A percentile compares a stretch with the other conserved stretches of the same genome.
Conservation (phyloP, 1,140 invertebrate species). For the Brachionus sp. region DNA sequence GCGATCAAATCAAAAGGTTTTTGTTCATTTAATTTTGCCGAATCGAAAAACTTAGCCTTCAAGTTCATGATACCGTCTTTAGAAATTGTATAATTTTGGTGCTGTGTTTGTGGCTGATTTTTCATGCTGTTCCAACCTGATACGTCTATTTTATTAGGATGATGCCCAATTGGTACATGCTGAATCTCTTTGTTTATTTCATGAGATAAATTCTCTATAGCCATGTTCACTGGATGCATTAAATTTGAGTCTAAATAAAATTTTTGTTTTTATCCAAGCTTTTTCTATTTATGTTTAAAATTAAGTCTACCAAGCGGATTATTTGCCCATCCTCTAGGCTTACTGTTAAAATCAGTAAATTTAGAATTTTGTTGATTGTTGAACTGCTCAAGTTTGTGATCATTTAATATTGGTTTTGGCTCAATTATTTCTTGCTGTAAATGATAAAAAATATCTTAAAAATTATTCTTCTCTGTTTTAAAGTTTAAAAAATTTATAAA, state of each 20-base stretch:
- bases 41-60: conserved; percentile 31
- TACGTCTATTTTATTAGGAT: conserved; percentile 33
- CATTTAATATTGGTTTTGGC: not conserved
- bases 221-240: not conserved
- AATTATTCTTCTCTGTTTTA: too few relatives aligned
- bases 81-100: conserved; percentile 9
- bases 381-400: not conserved
- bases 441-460: too few relatives aligned
- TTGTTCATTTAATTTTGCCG: not conserved
- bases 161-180: not conserved
- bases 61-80: conserved; percentile 34
- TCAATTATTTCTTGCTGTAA: not conserved
- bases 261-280: too few relatives aligned
- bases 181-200: not conserved
- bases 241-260: not conserved
- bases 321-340: conserved; percentile 21
- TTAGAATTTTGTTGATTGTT: not conserved
- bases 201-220: not conserved
- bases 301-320: not conserved
- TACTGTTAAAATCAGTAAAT: conserved; percentile 29
- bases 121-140: conserved; percentile 3
- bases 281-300: not conserved
- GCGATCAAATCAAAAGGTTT: not conserved
- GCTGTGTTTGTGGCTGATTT: not conserved
- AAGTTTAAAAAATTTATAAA: too few relatives aligned